phyloP scores from a whole-genome alignment of 2,113 vertebrate species.

The Calcarius ornatus region DNA sequence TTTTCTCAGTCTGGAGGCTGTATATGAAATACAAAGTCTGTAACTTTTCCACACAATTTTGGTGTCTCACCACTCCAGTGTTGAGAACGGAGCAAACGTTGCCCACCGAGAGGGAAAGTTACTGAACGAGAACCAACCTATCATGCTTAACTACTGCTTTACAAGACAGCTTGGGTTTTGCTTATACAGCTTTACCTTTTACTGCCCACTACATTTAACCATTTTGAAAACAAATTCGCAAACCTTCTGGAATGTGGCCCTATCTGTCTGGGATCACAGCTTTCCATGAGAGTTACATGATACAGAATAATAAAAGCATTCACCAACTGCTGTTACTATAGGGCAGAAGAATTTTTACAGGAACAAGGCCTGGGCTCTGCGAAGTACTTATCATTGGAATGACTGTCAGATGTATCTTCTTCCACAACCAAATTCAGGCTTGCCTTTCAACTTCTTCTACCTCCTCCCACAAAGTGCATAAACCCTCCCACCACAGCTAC shows the following conservation, averaged over 20 bases:
- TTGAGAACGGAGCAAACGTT: neutral
- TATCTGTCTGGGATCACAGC: neutral
- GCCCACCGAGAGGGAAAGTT: neutral
- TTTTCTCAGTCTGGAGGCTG: neutral
- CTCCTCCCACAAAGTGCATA: neutral
- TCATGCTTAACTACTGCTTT: neutral
- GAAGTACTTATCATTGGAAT: neutral
- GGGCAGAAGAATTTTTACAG: slow-evolving; percentile 8
- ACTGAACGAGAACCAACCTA: neutral
- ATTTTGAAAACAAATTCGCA: neutral
- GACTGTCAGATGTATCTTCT: neutral
- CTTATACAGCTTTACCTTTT: neutral
- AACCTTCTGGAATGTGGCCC: neutral
- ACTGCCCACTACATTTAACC: neutral
- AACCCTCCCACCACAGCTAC: neutral
- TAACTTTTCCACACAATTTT: accelerated
- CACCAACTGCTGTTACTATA: neutral
- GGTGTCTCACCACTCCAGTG: neutral
- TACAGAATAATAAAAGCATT: neutral
- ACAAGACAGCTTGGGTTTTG: neutral
- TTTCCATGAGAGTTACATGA: neutral
- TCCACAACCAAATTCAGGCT: neutral
- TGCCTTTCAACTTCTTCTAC: neutral
- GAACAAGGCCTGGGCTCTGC: neutral
- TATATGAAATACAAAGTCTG: neutral